These are phyloP conservation scores for Pandion haliaetus DNA, from an alignment of 2,113 vertebrate species.

Conservation along the genomic window DNA sequence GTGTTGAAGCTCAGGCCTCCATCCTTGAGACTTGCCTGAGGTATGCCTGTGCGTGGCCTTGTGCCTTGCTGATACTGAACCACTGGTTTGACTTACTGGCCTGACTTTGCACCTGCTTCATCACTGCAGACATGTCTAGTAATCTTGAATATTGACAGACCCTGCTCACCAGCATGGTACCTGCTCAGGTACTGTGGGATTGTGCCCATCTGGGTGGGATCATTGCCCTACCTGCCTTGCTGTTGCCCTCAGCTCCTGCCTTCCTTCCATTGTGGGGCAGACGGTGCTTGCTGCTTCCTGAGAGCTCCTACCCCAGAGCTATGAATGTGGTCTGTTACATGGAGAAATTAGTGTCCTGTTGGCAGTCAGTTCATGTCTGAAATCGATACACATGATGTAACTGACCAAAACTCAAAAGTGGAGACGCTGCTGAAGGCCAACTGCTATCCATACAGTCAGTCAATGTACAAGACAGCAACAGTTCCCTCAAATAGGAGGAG, in stretches of 20 bases:
- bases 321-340: fast-evolving
- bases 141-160: not conserved
- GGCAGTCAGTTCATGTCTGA: not conserved
- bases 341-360: not conserved
- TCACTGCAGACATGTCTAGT: not conserved
- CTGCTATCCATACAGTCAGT: not conserved
- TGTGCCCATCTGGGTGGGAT: not conserved
- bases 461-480: not conserved
- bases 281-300: not conserved
- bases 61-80: not conserved
- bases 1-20: not conserved
- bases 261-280: not conserved
- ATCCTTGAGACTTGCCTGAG: not conserved
- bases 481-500: not conserved
- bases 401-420: not conserved
- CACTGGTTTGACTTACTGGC: not conserved
- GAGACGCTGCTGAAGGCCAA: not conserved
- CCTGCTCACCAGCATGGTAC: not conserved
- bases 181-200: not conserved
- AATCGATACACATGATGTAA: not conserved
- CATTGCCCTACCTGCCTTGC: not conserved
- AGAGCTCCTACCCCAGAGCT: not conserved
- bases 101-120: not conserved
- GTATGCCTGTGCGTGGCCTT: not conserved
- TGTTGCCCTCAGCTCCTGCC: not conserved